phyloP scores from a whole-genome alignment of 2,797 vertebrate species.

The Danionella dracula region DNA sequence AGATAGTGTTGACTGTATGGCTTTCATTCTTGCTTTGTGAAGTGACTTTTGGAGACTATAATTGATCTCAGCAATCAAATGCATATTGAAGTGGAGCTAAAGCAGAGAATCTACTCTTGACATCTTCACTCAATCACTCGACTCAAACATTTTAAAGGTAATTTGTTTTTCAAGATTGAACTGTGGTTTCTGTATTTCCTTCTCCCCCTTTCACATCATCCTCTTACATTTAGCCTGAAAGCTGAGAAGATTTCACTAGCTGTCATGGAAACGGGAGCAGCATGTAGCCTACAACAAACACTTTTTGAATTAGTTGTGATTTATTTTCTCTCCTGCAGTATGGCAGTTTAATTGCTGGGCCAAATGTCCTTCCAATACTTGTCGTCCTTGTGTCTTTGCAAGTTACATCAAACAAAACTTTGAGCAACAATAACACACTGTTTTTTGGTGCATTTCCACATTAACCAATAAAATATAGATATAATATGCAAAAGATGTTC shows the following conservation, averaged over 20 bases:
- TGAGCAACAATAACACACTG: too few relatives aligned
- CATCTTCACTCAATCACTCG: conserved; percentile 24
- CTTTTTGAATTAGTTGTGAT: conserved; percentile 31
- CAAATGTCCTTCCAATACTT: conserved; percentile 7
- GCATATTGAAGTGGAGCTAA: conserved; percentile 23
- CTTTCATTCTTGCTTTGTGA: background rate
- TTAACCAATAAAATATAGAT: too few relatives aligned
- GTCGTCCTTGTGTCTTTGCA: background rate
- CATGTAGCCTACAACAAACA: conserved; percentile 25
- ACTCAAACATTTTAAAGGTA: conserved; percentile 25
- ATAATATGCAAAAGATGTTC: too few relatives aligned
- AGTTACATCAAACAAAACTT: too few relatives aligned
- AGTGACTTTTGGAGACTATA: conserved; percentile 5
- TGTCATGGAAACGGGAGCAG: conserved; percentile 44
- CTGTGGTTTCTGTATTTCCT: conserved; percentile 2
- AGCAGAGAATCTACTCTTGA: conserved; percentile 21
- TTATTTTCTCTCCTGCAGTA: conserved; percentile 26
- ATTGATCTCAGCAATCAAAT: conserved; percentile 28
- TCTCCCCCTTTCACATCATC: background rate
- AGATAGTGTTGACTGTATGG: background rate
- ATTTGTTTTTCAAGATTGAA: conserved; percentile 32
- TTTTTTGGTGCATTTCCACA: too few relatives aligned
- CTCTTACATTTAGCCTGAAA: conserved; percentile 9
- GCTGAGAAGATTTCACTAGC: conserved; percentile 37
- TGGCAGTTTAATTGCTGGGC: conserved; percentile 35